A percentile compares a stretch with the other conserved stretches of the same genome.
Evolutionary conservation across 2,797 vertebrate species (phyloP).

Genomic region (Buceros bicornis): DNA sequence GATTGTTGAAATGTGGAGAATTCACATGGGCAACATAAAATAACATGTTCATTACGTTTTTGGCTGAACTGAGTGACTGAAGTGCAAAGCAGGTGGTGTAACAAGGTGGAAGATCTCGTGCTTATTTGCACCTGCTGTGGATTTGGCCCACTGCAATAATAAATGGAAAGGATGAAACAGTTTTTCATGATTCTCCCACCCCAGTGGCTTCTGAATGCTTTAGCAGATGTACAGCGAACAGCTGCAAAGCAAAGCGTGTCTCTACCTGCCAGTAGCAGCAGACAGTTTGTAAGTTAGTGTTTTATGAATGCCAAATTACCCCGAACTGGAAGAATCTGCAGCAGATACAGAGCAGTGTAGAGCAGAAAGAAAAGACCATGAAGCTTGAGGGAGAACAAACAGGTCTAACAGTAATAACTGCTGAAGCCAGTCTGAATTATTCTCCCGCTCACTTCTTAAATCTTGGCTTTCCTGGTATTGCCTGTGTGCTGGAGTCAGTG

Average conservation of each 20-base stretch:
- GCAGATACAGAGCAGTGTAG: neutral
- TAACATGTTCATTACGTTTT: neutral
- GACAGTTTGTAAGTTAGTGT: neutral
- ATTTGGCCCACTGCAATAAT: neutral
- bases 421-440: neutral
- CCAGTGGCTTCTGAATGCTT: neutral
- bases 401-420: neutral
- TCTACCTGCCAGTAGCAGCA: conserved; percentile 39
- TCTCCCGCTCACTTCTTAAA: neutral
- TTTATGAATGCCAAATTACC: neutral
- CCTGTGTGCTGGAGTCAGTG: neutral
- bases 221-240: neutral
- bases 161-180: neutral
- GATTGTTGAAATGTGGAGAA: neutral
- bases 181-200: neutral
- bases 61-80: neutral
- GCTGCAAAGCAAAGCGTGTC: neutral
- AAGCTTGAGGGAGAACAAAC: neutral
- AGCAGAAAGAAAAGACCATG: neutral
- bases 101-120: neutral
- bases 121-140: conserved; percentile 10
- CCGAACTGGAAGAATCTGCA: neutral
- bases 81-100: neutral
- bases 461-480: neutral
- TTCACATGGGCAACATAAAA: neutral